Evolutionary conservation across 1,140 invertebrate species (phyloP), one percentile per base, ranked within the genome.

Genomic region (Heliconius eleuchia): DNA sequence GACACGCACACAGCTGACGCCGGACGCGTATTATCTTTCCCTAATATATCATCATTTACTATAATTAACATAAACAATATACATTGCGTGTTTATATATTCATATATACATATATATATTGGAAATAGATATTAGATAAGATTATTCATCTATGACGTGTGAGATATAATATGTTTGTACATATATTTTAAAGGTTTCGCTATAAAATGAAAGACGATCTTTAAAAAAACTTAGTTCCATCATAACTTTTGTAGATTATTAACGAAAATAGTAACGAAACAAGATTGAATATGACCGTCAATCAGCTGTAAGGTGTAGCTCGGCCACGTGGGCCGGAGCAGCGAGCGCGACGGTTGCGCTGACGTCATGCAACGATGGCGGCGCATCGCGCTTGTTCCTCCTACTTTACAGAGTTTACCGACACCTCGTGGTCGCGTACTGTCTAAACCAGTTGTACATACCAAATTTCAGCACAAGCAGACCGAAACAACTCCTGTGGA

Each of bases 1-100:
- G 94, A 95, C 93, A 94, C 92, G 90, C 90, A 93, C 87, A 93
- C 92, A 94, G 92, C 92, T 92, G 91, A 90, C 91, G 86, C 87
- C 88, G 84, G 88, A 88, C 87, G 88, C 86, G 85, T 86, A 88
- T 85, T 92, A 92, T 94, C 89, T 89, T 79, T 87, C 78, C 81
- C 83, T 87, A 78, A 84, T 88, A 87, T 75, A 66, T 66, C 60
- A 30, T 66, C 60, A 23, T n/a, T 66, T 66, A 30, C 60, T 66
- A 16, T 66, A 66, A 27, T 30, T 66, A 66, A 66, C 60, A 66
- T 66, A 66, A 66, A 66, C 60, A 66, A 66, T 27, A 30, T 66
- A 11, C n/a, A 30, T 27, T 18, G 23, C 27, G 8, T 27, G 13
- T 66, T 18, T 27, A 66, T 23, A 27, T 57, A 57, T 19, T 9